Evolutionary conservation across 2,113 vertebrate genomes (phyloP).

Genomic region (Grammomys dolichurus): DNA sequence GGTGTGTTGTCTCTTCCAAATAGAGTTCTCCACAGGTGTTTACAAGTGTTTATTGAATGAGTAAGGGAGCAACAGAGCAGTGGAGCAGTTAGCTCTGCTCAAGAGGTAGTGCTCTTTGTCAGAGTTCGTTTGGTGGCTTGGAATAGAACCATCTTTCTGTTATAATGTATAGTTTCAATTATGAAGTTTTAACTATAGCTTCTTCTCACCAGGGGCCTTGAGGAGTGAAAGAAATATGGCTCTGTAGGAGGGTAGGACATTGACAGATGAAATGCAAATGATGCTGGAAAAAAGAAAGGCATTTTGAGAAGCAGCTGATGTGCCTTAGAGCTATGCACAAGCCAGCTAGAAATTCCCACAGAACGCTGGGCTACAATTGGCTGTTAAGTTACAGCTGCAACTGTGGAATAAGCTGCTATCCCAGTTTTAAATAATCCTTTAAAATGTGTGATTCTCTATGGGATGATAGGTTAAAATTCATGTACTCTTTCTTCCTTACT

Average conservation of each 20-base stretch:
- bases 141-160: background rate
- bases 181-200: slow-evolving; percentile 51
- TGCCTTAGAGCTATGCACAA: slow-evolving; percentile 59
- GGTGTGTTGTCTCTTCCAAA: background rate
- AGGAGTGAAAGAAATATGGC: slow-evolving; percentile 49
- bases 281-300: slow-evolving; percentile 61
- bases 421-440: slow-evolving; percentile 61
- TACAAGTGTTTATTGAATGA: background rate
- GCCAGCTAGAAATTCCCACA: slow-evolving; percentile 43
- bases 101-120: background rate
- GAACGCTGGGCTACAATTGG: slow-evolving; percentile 26
- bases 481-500: slow-evolving; percentile 52
- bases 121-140: slow-evolving; percentile 1
- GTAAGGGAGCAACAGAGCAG: background rate
- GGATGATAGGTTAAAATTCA: slow-evolving; percentile 60
- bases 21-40: background rate
- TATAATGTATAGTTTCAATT: slow-evolving; percentile 17
- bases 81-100: background rate
- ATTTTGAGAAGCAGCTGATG: slow-evolving; percentile 64
- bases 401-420: slow-evolving; percentile 29
- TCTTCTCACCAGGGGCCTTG: slow-evolving; percentile 41
- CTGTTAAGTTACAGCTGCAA: slow-evolving; percentile 67
- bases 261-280: slow-evolving; percentile 65
- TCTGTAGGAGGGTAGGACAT: slow-evolving; percentile 61
- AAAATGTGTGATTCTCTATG: slow-evolving; percentile 57